A percentile compares a stretch with the other conserved stretches of the same genome.
phyloP scores from a whole-genome alignment of 2,113 vertebrate genomes.

The Crotalus helleri region DNA sequence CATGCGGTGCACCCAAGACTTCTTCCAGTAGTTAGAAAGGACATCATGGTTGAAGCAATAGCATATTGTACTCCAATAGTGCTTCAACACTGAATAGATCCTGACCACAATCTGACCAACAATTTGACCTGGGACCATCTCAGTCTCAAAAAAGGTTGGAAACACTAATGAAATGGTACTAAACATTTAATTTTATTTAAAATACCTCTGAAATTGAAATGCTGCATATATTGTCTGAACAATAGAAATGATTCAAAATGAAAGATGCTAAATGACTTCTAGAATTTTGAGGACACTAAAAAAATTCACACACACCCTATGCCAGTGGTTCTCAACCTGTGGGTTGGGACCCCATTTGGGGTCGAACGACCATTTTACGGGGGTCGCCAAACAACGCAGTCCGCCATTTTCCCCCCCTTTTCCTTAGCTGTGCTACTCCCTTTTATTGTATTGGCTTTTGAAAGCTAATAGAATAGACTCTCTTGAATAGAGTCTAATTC shows the following conservation, averaged over 20 bases:
- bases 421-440: too few relatives aligned
- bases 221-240: not conserved
- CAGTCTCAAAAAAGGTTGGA: not conserved
- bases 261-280: not conserved
- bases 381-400: too few relatives aligned
- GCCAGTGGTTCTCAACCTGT: too few relatives aligned
- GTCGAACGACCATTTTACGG: too few relatives aligned
- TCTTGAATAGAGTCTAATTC: too few relatives aligned
- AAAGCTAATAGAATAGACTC: too few relatives aligned
- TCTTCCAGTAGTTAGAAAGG: not conserved
- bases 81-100: not conserved
- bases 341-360: too few relatives aligned
- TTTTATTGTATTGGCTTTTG: too few relatives aligned
- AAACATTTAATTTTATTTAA: not conserved
- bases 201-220: not conserved
- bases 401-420: too few relatives aligned
- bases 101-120: not conserved
- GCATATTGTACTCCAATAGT: not conserved
- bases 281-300: not conserved
- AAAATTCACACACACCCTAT: too few relatives aligned
- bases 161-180: not conserved
- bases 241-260: not conserved
- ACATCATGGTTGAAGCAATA: not conserved
- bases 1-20: not conserved
- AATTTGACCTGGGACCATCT: not conserved